phyloP scores from a whole-genome alignment of 2,888 invertebrate species.

The Lordiphosa fenestrarum region DNA sequence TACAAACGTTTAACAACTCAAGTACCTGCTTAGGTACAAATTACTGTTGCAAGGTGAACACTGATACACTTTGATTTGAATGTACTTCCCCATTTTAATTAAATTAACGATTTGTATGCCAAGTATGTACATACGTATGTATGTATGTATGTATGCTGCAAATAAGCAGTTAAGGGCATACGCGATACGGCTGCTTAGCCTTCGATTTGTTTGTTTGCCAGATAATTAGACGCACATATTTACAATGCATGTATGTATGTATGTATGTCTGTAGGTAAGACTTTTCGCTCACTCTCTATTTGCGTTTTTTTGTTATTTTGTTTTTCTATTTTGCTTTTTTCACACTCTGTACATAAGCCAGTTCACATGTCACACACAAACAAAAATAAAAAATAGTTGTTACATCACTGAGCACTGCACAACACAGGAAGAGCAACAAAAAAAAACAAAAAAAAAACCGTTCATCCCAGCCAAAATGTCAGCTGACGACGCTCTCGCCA shows the following conservation, averaged over 20 bases:
- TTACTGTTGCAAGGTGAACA: too few species aligned
- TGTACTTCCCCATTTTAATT: conserved; percentile 41
- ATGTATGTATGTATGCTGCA: conserved; percentile 5
- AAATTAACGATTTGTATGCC: conserved; percentile 44
- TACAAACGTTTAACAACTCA: too few species aligned
- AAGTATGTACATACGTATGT: neutral
- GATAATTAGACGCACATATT: conserved; percentile 43
- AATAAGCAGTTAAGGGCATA: conserved; percentile 36
- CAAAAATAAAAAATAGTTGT: conserved; percentile 20
- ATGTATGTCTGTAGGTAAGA: neutral
- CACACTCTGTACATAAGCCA: conserved; percentile 35
- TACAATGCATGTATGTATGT: neutral
- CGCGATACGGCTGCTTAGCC: conserved; percentile 20
- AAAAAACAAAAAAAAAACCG: too few species aligned
- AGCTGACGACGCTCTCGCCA: conserved; percentile 7
- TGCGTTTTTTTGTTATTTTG: conserved; percentile 4
- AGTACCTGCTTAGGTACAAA: too few species aligned
- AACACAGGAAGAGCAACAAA: conserved; percentile 6
- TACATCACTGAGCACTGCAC: conserved; percentile 27
- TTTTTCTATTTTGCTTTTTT: conserved; percentile 18
- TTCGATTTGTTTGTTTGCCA: conserved; percentile 39
- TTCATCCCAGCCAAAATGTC: conserved; percentile 1
- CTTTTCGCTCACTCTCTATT: neutral
- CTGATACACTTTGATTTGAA: too few species aligned
- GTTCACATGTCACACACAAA: conserved; percentile 42